A percentile compares a stretch with the other conserved stretches of the same genome.
Evolutionary conservation across 1,140 invertebrate species (phyloP).

Genomic region (Trypoxylus dichotomus): DNA sequence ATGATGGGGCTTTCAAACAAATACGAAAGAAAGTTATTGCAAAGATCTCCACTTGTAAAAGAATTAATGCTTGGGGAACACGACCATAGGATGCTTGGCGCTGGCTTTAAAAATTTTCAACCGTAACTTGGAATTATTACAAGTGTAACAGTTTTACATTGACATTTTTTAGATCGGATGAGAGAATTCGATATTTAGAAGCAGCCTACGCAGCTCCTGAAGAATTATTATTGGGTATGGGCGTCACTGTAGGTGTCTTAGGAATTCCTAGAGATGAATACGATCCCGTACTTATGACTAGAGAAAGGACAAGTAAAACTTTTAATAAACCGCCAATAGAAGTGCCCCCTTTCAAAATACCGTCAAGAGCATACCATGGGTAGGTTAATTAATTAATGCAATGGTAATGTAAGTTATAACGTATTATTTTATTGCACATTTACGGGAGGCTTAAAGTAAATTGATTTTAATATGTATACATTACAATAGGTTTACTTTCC

Average conservation of each 20-base stretch:
- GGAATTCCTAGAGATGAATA: slow-evolving; percentile 43
- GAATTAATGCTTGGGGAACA: slow-evolving; percentile 48
- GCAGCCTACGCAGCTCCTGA: slow-evolving; percentile 48
- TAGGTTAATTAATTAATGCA: too few species aligned
- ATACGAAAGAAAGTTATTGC: slow-evolving; percentile 46
- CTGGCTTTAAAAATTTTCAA: slow-evolving; percentile 45
- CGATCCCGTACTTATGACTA: slow-evolving; percentile 20
- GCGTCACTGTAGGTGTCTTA: slow-evolving; percentile 49
- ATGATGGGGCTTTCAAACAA: slow-evolving; percentile 44
- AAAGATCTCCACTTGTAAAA: slow-evolving; percentile 47
- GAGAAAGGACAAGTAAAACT: slow-evolving; percentile 27
- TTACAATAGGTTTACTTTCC: too few species aligned
- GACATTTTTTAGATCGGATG: slow-evolving; percentile 38
- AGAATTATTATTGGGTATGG: slow-evolving; percentile 42
- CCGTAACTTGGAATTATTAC: slow-evolving; percentile 37
- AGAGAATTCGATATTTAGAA: slow-evolving; percentile 45
- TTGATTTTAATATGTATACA: too few species aligned
- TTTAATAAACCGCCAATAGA: slow-evolving; percentile 25
- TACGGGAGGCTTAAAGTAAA: too few species aligned
- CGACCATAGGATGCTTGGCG: slow-evolving; percentile 48
- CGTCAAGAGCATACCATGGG: slow-evolving; percentile 15
- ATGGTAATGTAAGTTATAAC: too few species aligned
- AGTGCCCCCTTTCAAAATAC: slow-evolving; percentile 28
- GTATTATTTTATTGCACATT: too few species aligned
- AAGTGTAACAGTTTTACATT: background rate